Percentiles rank a stretch among this genome's conserved stretches.
phyloP scores from a whole-genome alignment of 2,888 invertebrate species.

The Phania funesta region DNA sequence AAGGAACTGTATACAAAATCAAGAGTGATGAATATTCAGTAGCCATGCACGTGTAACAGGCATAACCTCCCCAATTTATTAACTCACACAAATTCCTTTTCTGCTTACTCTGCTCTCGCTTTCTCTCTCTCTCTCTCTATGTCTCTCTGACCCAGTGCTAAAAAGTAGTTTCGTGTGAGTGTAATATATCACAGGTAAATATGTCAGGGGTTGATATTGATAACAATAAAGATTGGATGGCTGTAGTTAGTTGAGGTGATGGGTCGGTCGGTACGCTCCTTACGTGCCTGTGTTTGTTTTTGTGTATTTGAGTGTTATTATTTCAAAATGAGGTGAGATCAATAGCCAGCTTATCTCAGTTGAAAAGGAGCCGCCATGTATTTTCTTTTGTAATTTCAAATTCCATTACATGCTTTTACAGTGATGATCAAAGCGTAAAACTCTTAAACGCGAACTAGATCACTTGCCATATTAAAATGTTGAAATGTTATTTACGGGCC shows the following conservation, averaged over 20 bases:
- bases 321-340: constrained; percentile 74
- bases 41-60: constrained; percentile 76
- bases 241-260: constrained; percentile 69
- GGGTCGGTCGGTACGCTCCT: constrained; percentile 55
- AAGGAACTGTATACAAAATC: constrained; percentile 21
- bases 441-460: constrained; percentile 66
- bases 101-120: no score
- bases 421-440: constrained; percentile 62
- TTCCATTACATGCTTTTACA: constrained; percentile 65
- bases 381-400: constrained; percentile 55
- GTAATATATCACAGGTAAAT: constrained; percentile 52
- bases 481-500: constrained; percentile 26
- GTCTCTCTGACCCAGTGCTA: background rate
- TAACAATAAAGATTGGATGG: constrained; percentile 43
- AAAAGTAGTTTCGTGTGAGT: constrained; percentile 19
- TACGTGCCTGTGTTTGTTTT: constrained; percentile 37
- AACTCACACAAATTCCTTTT: background rate
- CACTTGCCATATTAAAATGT: constrained; percentile 65
- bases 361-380: constrained; percentile 61
- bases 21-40: constrained; percentile 70
- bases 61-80: constrained; percentile 75
- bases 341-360: constrained; percentile 76
- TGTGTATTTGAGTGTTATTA: constrained; percentile 35
- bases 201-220: constrained; percentile 54
- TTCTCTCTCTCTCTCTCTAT: constrained; percentile 2